These are phyloP conservation scores for Forbesichthys papilliferus DNA, from an alignment of 2,113 vertebrate species.

Conservation along the genomic window DNA sequence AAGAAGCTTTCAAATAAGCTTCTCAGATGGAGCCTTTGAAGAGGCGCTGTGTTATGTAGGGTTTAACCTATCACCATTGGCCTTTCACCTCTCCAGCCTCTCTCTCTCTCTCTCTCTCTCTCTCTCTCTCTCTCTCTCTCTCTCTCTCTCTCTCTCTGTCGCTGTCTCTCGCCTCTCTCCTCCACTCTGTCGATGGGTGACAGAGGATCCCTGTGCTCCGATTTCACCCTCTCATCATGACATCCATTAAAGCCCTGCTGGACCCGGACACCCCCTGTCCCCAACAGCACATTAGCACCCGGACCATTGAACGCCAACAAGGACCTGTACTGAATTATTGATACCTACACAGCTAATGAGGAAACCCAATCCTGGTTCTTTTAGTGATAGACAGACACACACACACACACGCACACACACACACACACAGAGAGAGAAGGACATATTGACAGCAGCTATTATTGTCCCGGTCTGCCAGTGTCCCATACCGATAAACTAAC, in stretches of 20 bases:
- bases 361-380: slow-evolving; percentile 73
- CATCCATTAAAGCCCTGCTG: slow-evolving; percentile 81
- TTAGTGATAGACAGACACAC: slow-evolving; percentile 58
- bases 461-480: slow-evolving; percentile 24
- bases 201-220: slow-evolving; percentile 72
- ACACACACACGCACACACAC: slow-evolving; percentile 22
- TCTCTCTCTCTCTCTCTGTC: not conserved
- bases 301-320: slow-evolving; percentile 83
- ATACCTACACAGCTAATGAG: slow-evolving; percentile 84
- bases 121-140: not conserved
- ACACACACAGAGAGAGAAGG: slow-evolving; percentile 24
- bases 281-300: slow-evolving; percentile 82
- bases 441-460: slow-evolving; percentile 30
- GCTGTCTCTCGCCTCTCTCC: slow-evolving; percentile 10
- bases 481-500: slow-evolving; percentile 40
- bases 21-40: too few relatives aligned
- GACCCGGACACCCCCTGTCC: slow-evolving; percentile 64
- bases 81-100: slow-evolving; percentile 12
- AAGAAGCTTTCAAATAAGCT: too few relatives aligned
- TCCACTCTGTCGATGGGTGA: slow-evolving; percentile 57
- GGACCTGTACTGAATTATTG: slow-evolving; percentile 80
- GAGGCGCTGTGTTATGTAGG: too few relatives aligned
- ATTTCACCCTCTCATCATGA: slow-evolving; percentile 85
- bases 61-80: slow-evolving; percentile 36
- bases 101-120: slow-evolving; percentile 1